Evolutionary conservation across 2,888 invertebrate genomes (phyloP), one percentile per base, ranked within the genome.

Genomic region (Archips crataeganus): DNA sequence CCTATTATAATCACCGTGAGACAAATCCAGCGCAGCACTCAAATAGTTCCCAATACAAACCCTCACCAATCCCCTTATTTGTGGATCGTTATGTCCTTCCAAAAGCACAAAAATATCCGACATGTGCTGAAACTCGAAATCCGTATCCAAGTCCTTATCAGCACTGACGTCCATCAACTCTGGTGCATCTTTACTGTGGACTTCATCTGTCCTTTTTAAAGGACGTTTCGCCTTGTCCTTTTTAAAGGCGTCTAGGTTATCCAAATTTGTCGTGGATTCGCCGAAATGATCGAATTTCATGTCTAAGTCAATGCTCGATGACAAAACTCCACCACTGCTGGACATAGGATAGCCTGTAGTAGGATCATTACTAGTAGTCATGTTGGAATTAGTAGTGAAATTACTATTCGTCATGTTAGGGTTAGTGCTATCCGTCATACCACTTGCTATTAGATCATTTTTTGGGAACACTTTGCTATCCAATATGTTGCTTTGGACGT

Each of bases 81-180:
- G 98, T 0, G 98, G 98, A 89, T 98, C 98, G 62, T 94, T 90
- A 87, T 98, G 98, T 76, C 95, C 92, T 51, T 96, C 95, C 78
- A 97, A 96, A 47, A 97, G 87, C 47, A 83, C 77, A 77, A 97
- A 92, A 32, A 98, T 87, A 86, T 98, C 98, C 9, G 95, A 94
- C 78, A 98, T 93, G 80, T 95, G 95, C 83, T 97, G 97, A 79
- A 81, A 90, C 70, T 92, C 90, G 67, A 93, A 93, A 8, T 85
- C 84, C 15, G 72, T 79, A 10, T 82, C 83, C 51, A 13, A 75
- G 45, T 47, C 77, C 71, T 75, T 80, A 75, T 75, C 82, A 73
- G 79, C 81, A 4, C 63, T 67, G 10, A 42, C 57, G 0, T 79
- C 77, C 51, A 82, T 67, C 1, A 76, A 75, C 47, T 85, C 83